phyloP scores from a whole-genome alignment of 2,113 vertebrate genomes.

The Aphyosemion australe region DNA sequence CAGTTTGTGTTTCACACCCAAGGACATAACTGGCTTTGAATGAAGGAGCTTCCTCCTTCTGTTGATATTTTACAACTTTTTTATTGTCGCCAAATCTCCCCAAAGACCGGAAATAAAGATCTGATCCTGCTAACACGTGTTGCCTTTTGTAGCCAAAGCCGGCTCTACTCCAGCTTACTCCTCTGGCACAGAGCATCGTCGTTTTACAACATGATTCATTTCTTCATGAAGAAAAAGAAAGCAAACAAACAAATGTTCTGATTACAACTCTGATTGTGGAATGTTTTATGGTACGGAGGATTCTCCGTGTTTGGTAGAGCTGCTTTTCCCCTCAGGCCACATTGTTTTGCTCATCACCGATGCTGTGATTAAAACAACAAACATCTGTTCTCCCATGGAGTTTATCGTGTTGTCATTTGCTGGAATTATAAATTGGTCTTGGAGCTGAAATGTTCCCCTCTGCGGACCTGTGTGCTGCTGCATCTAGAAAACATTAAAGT shows the following conservation, averaged over 20 bases:
- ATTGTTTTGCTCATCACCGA: constrained; percentile 12
- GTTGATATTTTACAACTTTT: constrained; percentile 1
- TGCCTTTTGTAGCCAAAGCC: constrained; percentile 4
- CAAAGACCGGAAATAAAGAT: constrained; percentile 2
- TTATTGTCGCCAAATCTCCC: neutral
- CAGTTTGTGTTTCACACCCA: neutral
- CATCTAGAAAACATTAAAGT: constrained; percentile 11
- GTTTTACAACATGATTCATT: neutral
- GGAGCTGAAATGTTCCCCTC: neutral
- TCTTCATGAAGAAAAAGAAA: neutral
- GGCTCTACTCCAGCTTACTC: neutral
- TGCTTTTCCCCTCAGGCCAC: constrained; percentile 5
- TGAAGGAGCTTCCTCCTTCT: neutral
- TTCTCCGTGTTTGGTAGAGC: neutral
- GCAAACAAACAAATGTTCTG: neutral
- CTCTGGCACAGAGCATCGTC: neutral
- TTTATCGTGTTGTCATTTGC: neutral
- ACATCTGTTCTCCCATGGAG: constrained; percentile 10
- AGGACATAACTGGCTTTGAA: constrained; percentile 2
- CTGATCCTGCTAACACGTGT: constrained; percentile 7
- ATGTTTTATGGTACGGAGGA: neutral
- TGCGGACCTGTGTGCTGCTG: constrained; percentile 4
- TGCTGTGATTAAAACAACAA: constrained; percentile 21
- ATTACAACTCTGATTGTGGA: neutral
- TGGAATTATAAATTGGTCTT: constrained; percentile 3